These are phyloP conservation scores for Scartelaos histophorus DNA, from an alignment of 2,113 vertebrate species.

Conservation along the genomic window DNA sequence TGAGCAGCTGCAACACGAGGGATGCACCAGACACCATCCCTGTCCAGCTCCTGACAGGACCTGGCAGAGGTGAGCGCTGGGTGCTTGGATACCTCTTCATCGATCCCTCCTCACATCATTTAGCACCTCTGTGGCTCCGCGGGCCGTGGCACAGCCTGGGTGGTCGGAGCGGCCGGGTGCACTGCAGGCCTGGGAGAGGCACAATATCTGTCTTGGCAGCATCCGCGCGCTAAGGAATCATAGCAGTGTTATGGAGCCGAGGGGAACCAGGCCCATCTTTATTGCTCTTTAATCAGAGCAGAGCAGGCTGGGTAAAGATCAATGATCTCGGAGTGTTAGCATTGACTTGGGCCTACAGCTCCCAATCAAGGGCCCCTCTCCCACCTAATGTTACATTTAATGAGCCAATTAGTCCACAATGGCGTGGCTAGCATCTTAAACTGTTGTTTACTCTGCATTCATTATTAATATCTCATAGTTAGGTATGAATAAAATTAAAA, in stretches of 20 bases:
- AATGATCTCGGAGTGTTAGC: slow-evolving; percentile 77
- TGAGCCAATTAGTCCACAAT: slow-evolving; percentile 84
- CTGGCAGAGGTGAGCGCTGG: slow-evolving; percentile 59
- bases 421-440: slow-evolving; percentile 81
- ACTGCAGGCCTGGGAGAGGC: slow-evolving; percentile 49
- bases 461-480: slow-evolving; percentile 84
- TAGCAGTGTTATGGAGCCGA: slow-evolving; percentile 54
- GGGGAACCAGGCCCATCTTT: slow-evolving; percentile 67
- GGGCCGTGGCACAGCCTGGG: slow-evolving; percentile 51
- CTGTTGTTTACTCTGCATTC: slow-evolving; percentile 83
- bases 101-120: slow-evolving; percentile 69
- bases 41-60: slow-evolving; percentile 45
- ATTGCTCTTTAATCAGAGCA: slow-evolving; percentile 80
- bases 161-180: slow-evolving; percentile 42
- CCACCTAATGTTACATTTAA: slow-evolving; percentile 83
- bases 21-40: slow-evolving; percentile 43
- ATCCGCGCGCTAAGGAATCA: slow-evolving; percentile 56
- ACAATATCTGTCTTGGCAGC: slow-evolving; percentile 56
- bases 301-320: slow-evolving; percentile 76
- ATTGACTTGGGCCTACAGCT: slow-evolving; percentile 76
- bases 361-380: slow-evolving; percentile 76
- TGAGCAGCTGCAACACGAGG: slow-evolving; percentile 42
- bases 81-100: slow-evolving; percentile 59
- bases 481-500: slow-evolving; percentile 86
- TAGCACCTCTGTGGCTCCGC: slow-evolving; percentile 63